These are phyloP conservation scores for Stegophylla sp. DNA, from an alignment of 2,888 invertebrate species.

Conservation along the genomic window DNA sequence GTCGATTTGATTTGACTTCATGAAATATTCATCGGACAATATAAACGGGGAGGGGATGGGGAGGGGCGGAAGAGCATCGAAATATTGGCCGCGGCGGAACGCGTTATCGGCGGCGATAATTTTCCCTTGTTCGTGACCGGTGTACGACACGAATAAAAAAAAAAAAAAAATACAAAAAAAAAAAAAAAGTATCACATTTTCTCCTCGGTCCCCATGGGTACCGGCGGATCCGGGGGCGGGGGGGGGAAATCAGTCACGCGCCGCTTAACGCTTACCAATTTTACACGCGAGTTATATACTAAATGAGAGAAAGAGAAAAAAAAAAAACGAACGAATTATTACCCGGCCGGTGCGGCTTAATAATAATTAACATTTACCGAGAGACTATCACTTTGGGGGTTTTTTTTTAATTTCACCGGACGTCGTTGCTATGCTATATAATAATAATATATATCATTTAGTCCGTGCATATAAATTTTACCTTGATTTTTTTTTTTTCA, in stretches of 20 bases:
- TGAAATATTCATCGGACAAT: constrained; percentile 44
- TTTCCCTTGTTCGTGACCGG: not conserved
- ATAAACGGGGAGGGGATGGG: too few species aligned
- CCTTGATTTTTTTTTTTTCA: too few species aligned
- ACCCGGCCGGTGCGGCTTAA: too few species aligned
- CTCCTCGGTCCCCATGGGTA: not conserved
- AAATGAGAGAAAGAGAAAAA: not conserved
- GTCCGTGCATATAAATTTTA: too few species aligned
- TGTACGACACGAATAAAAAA: not conserved
- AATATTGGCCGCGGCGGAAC: constrained; percentile 13
- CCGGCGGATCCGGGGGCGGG: not conserved
- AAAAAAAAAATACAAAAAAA: not conserved
- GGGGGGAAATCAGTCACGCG: constrained; percentile 11
- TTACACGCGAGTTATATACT: constrained; percentile 9
- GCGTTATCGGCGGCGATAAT: constrained; percentile 3
- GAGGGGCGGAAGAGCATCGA: not conserved
- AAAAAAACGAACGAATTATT: too few species aligned
- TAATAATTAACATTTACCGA: not conserved
- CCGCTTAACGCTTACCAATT: constrained; percentile 24
- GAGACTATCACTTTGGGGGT: too few species aligned
- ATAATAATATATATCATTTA: too few species aligned
- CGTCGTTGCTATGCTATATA: too few species aligned
- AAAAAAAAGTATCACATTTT: constrained; percentile 11
- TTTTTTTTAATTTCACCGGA: too few species aligned
- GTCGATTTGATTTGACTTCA: constrained; percentile 38